A percentile compares a stretch with the other conserved stretches of the same genome.
These are phyloP conservation scores for Tichodroma muraria DNA, from an alignment of 2,113 vertebrate species.

Conservation along the genomic window DNA sequence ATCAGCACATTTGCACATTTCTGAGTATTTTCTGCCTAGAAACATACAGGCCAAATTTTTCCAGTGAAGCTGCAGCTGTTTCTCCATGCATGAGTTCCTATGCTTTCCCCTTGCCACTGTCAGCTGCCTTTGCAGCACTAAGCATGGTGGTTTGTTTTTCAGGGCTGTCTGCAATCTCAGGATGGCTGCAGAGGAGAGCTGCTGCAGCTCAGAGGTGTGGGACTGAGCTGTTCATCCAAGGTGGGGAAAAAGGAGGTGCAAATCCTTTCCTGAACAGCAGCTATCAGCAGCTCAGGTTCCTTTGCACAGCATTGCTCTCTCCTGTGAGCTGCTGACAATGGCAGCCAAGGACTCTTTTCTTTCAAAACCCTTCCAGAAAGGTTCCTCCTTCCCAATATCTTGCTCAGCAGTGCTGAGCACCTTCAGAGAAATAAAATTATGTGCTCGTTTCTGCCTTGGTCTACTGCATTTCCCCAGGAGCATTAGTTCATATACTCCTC, in stretches of 20 bases:
- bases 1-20: not conserved
- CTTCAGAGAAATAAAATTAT: constrained; percentile 13
- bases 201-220: not conserved
- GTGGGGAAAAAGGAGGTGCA: not conserved
- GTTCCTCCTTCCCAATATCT: not conserved
- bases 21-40: not conserved
- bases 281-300: not conserved
- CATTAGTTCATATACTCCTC: constrained; percentile 6
- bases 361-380: not conserved
- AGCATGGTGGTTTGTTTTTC: not conserved
- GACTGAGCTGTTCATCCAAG: not conserved
- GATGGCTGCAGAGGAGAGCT: not conserved
- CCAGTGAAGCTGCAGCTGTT: not conserved
- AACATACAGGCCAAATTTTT: not conserved
- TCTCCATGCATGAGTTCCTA: not conserved
- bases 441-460: constrained; percentile 20
- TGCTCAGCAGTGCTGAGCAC: not conserved
- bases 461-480: not conserved
- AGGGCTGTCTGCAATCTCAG: not conserved
- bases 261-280: not conserved
- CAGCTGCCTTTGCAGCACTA: fast-evolving
- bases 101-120: fast-evolving
- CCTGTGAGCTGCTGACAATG: not conserved
- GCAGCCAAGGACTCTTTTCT: not conserved
- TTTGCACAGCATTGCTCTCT: not conserved